Percentiles rank a stretch among this genome's conserved stretches.
Evolutionary conservation across 2,888 invertebrate genomes (phyloP).

Genomic region (Heteropelma amictum): DNA sequence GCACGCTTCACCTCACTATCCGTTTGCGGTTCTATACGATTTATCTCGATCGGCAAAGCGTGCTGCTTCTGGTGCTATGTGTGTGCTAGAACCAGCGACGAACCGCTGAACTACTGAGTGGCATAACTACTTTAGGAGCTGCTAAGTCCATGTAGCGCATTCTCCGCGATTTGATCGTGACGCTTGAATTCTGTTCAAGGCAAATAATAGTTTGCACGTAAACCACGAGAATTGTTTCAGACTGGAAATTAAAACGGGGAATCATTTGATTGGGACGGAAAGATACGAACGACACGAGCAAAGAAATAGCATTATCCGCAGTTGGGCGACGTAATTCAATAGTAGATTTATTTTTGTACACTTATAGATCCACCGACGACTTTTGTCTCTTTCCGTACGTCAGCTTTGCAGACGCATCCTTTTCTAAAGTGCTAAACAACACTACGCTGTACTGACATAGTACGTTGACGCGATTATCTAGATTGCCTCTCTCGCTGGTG

Average conservation of each 20-base stretch:
- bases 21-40: slow-evolving; percentile 60
- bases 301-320: too few species aligned
- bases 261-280: neutral
- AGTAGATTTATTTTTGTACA: too few species aligned
- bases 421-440: slow-evolving; percentile 3
- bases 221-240: slow-evolving; percentile 7
- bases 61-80: slow-evolving; percentile 42
- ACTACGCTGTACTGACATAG: slow-evolving; percentile 57
- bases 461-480: slow-evolving; percentile 75
- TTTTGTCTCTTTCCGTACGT: neutral
- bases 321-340: too few species aligned
- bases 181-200: slow-evolving; percentile 36
- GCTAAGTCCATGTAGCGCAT: slow-evolving; percentile 33
- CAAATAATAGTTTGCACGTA: slow-evolving; percentile 25
- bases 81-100: slow-evolving; percentile 47
- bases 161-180: slow-evolving; percentile 49
- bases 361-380: neutral
- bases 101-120: slow-evolving; percentile 38
- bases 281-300: too few species aligned
- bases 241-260: slow-evolving; percentile 6
- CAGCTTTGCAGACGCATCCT: slow-evolving; percentile 6
- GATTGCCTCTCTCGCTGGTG: slow-evolving; percentile 71
- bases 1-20: slow-evolving; percentile 57
- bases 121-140: slow-evolving; percentile 35
- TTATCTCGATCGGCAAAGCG: slow-evolving; percentile 62